Conservation (phyloP, 2,797 vertebrate species). For the Anas acuta region DNA sequence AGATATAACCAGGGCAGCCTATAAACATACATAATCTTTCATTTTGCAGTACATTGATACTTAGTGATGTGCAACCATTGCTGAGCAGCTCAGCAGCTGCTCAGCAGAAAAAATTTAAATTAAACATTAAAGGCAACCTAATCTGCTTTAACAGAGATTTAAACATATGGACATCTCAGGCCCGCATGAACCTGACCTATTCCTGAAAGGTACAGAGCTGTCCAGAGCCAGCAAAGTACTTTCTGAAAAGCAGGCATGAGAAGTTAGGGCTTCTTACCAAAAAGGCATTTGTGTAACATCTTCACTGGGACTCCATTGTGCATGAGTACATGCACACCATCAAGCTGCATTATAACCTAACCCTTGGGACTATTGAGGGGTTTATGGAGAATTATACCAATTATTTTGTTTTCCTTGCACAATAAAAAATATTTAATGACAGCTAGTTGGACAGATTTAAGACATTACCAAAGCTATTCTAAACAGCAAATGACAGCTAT, state of each 20-base stretch:
- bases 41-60: not conserved
- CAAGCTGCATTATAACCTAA: not conserved
- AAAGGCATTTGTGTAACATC: not conserved
- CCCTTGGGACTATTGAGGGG: not conserved
- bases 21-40: not conserved
- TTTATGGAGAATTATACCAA: not conserved
- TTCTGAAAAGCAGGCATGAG: not conserved
- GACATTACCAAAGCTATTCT: not conserved
- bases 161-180: not conserved
- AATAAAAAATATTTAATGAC: not conserved
- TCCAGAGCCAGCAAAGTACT: not conserved
- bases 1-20: not conserved
- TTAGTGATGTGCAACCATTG: not conserved
- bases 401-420: not conserved
- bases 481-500: not conserved
- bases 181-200: not conserved
- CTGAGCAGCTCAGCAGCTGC: conserved; percentile 16
- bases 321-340: not conserved
- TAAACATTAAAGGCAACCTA: not conserved
- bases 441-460: not conserved
- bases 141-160: conserved; percentile 11
- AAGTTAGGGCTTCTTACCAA: not conserved
- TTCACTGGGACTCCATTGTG: not conserved
- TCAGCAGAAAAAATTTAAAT: not conserved
- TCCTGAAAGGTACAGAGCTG: not conserved